Conservation (phyloP, 2,888 invertebrate genomes). For the Pammene aurita region DNA sequence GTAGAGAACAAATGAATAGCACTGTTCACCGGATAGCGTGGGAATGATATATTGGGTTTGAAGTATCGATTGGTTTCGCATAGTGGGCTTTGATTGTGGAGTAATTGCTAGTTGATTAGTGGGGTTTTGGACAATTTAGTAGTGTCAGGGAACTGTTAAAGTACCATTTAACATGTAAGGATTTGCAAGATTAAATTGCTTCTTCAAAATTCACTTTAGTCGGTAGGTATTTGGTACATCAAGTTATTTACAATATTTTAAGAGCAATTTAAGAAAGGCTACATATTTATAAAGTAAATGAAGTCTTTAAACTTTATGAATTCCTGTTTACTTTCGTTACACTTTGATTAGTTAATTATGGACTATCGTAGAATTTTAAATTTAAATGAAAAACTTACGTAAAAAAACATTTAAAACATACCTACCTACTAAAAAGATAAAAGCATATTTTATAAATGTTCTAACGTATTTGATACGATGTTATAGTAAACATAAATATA, state of each 20-base stretch:
- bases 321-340: too few species aligned
- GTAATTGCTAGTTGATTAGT: slow-evolving; percentile 24
- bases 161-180: not conserved
- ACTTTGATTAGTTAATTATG: too few species aligned
- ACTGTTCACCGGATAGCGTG: slow-evolving; percentile 60
- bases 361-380: too few species aligned
- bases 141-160: slow-evolving; percentile 12
- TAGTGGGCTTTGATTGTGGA: slow-evolving; percentile 33
- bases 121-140: slow-evolving; percentile 11
- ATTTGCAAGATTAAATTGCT: not conserved
- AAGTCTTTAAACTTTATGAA: too few species aligned
- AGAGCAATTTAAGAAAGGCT: too few species aligned
- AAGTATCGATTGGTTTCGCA: slow-evolving; percentile 37
- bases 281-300: too few species aligned
- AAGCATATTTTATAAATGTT: too few species aligned
- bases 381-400: too few species aligned
- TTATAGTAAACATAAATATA: not conserved
- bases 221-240: too few species aligned
- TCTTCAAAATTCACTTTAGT: not conserved
- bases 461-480: too few species aligned
- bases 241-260: too few species aligned
- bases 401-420: not conserved
- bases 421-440: not conserved
- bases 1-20: slow-evolving; percentile 59
- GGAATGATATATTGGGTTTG: slow-evolving; percentile 63